Evolutionary conservation across 1,140 invertebrate genomes (phyloP).

Genomic region (Octopus bimaculoides): DNA sequence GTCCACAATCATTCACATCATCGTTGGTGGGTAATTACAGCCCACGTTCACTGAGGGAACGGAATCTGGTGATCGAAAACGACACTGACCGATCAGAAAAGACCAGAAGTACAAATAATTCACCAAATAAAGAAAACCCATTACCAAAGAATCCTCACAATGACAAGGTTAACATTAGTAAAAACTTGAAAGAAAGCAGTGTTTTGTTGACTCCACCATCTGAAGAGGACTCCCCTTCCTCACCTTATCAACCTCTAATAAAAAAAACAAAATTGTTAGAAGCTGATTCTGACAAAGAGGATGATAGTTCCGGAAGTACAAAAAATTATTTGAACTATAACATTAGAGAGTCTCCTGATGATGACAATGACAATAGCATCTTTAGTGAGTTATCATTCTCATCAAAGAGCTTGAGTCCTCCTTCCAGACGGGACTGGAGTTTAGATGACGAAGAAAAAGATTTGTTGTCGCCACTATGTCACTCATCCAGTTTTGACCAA

Average conservation of each 20-base stretch:
- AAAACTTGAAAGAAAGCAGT: conserved; percentile 21
- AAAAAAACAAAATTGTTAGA: background rate
- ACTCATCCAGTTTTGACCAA: background rate
- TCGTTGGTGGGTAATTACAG: conserved; percentile 38
- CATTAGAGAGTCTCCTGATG: conserved; percentile 12
- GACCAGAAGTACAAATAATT: background rate
- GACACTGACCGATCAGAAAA: conserved; percentile 1
- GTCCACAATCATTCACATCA: conserved; percentile 18
- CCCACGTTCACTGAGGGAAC: conserved; percentile 34
- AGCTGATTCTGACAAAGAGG: conserved; percentile 13
- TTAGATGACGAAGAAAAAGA: conserved; percentile 27
- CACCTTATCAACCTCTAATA: background rate
- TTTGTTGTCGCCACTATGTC: conserved; percentile 16
- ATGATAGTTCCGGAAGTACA: background rate
- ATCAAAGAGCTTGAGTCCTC: conserved; percentile 26
- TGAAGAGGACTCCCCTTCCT: conserved; percentile 31
- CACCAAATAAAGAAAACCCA: background rate
- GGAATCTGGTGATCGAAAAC: conserved; percentile 20
- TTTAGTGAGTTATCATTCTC: conserved; percentile 24
- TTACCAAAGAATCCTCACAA: background rate
- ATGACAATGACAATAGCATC: conserved; percentile 19
- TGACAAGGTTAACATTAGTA: background rate
- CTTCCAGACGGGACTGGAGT: conserved; percentile 27
- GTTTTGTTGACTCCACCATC: conserved; percentile 37
- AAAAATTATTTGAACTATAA: background rate